Evolutionary conservation across 1,140 invertebrate species (phyloP).

Genomic region (Cepaea nemoralis): DNA sequence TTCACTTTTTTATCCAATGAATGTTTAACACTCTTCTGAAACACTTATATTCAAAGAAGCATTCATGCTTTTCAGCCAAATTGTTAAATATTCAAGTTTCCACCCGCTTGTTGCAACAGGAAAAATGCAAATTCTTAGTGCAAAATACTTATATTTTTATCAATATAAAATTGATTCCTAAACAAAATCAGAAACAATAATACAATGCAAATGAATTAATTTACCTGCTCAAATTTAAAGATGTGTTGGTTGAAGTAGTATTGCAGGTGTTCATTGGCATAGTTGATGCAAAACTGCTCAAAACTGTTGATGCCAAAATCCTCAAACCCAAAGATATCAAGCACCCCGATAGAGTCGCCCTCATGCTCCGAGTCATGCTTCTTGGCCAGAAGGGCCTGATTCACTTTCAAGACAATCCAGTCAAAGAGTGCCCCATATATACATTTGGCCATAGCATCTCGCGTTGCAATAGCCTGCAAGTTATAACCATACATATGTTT

Average conservation of each 20-base stretch:
- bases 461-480: slow-evolving; percentile 85
- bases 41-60: too few relatives aligned
- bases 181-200: too few relatives aligned
- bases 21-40: too few relatives aligned
- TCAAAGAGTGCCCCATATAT: slow-evolving; percentile 96
- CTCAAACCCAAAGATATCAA: slow-evolving; percentile 98
- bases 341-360: slow-evolving; percentile 91
- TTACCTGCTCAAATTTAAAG: slow-evolving; percentile 83
- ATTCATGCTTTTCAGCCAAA: too few relatives aligned
- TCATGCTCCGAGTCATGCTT: slow-evolving; percentile 69
- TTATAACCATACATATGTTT: background rate
- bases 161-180: too few relatives aligned
- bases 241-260: slow-evolving; percentile 99
- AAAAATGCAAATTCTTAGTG: too few relatives aligned
- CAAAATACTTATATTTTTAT: too few relatives aligned
- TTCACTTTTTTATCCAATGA: too few relatives aligned
- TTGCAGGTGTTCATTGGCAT: slow-evolving; percentile 96
- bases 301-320: slow-evolving; percentile 86
- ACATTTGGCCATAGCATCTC: slow-evolving; percentile 97
- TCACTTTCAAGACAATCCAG: slow-evolving; percentile 93
- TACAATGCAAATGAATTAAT: background rate
- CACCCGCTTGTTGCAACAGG: too few relatives aligned
- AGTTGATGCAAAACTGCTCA: slow-evolving; percentile 97
- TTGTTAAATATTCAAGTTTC: too few relatives aligned
- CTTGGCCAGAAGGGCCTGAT: slow-evolving; percentile 73